phyloP scores from a whole-genome alignment of 2,888 invertebrate genomes.

The Drosophila mayaguana region DNA sequence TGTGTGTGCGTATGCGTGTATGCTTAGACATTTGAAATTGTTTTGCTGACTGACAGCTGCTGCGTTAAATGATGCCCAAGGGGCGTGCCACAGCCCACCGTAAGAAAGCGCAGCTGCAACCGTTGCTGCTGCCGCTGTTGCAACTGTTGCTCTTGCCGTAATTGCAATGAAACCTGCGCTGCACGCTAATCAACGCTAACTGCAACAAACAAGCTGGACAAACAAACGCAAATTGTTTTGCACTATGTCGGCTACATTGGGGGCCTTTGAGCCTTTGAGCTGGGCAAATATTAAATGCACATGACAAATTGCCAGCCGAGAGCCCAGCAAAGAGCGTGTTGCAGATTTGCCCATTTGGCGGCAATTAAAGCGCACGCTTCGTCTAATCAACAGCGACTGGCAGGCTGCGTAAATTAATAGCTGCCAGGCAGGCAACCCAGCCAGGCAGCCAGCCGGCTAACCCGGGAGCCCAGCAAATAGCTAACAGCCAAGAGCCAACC shows the following conservation, averaged over 20 bases:
- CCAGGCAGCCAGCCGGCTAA: conserved; percentile 1
- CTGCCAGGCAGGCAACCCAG: conserved; percentile 71
- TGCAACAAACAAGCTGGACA: conserved; percentile 81
- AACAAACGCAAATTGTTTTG: conserved; percentile 80
- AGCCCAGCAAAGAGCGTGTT: conserved; percentile 67
- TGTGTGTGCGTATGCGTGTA: conserved; percentile 12
- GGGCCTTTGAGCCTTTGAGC: background rate
- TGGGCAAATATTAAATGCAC: conserved; percentile 73
- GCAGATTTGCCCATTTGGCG: conserved; percentile 76
- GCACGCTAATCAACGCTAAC: conserved; percentile 80
- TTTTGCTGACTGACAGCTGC: conserved; percentile 75
- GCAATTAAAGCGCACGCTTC: conserved; percentile 81
- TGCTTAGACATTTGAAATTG: conserved; percentile 73
- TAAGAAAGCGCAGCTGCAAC: conserved; percentile 42
- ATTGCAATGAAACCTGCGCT: conserved; percentile 57
- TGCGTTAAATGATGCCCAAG: conserved; percentile 63
- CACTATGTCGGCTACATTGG: conserved; percentile 9
- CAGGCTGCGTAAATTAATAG: conserved; percentile 79
- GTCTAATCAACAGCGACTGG: conserved; percentile 80
- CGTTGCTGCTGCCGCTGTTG: conserved; percentile 20
- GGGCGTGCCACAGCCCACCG: conserved; percentile 61
- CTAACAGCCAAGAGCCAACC: conserved; percentile 21
- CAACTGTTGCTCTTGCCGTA: conserved; percentile 42
- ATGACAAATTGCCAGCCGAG: conserved; percentile 73
- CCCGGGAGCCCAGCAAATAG: conserved; percentile 15